Base-by-base conservation (phyloP, 2,888 invertebrate species). In the Cetonia aurata region DNA sequence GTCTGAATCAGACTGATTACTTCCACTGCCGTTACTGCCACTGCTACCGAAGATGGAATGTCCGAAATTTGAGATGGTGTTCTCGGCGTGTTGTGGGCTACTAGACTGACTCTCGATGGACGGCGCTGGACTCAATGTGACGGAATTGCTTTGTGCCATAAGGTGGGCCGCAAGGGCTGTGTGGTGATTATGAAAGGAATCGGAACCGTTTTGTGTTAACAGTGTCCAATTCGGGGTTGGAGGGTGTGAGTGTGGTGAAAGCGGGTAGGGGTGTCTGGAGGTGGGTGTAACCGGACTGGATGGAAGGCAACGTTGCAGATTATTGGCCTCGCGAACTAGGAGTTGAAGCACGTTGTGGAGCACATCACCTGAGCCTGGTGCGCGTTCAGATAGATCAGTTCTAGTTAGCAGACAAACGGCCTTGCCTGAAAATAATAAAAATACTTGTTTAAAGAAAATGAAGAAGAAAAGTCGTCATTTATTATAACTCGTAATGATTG, bases 291-390 rank as follows among this genome's bases (percentile, higher is more conserved):
- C 93, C 46, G 93, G 95, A 81, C 89, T 91, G 75, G 92, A 93
- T 44, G 93, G 95, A 75, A 93, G 88, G 82, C 93, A 92, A 86
- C 91, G 89, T 77, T 94, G 93, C 80, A 94, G 85, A 81, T 92
- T 88, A 79, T 91, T 92, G 73, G 93, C 92, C 82, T 95, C 94
- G 48, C 94, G 90, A 67, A 95, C 92, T 72, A 96, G 86, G 88
- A 96, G 92, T 83, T 95, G 94, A 55, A 98, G 88, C 41, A 96
- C 95, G 85, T 98, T 98, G 87, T 96, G 96, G 73, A 98, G 86
- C 17, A 98, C 94, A 83, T 98, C 98, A 1, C 98, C 98, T 41
- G 96, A 95, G 17, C 95, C 94, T 0, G 97, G 96, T 77, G 96
- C 95, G 70, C 98, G 89, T 81, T 96, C 96, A 31, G 94, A 93